These are phyloP conservation scores for Aspidapion aeneum DNA, from an alignment of 2,888 invertebrate genomes.

Conservation along the genomic window DNA sequence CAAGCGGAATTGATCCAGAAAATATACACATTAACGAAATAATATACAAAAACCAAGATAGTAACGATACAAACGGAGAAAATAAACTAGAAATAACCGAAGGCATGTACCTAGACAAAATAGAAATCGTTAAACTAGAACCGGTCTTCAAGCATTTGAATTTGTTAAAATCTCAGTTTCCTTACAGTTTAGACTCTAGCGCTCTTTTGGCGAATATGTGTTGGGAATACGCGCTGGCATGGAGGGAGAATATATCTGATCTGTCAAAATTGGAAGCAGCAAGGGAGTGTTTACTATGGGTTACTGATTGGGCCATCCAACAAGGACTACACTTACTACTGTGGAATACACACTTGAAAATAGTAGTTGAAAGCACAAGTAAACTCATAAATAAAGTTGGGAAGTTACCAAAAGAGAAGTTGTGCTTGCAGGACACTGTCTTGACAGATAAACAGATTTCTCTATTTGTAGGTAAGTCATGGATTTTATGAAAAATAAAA, in stretches of 20 bases:
- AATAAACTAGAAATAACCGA: slow-evolving; percentile 19
- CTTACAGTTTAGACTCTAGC: slow-evolving; percentile 77
- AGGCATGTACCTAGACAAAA: slow-evolving; percentile 22
- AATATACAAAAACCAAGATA: slow-evolving; percentile 22
- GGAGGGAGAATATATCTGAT: slow-evolving; percentile 74
- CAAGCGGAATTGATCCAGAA: slow-evolving; percentile 66
- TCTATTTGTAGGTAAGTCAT: slow-evolving; percentile 45
- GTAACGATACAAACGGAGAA: slow-evolving; percentile 5
- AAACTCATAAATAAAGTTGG: slow-evolving; percentile 78
- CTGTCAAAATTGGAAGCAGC: slow-evolving; percentile 68
- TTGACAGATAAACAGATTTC: slow-evolving; percentile 62
- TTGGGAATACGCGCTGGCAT: slow-evolving; percentile 87
- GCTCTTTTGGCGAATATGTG: slow-evolving; percentile 80
- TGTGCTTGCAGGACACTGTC: slow-evolving; percentile 75
- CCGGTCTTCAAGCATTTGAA: slow-evolving; percentile 60
- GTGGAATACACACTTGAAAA: slow-evolving; percentile 87
- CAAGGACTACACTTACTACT: slow-evolving; percentile 80
- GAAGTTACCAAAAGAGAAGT: slow-evolving; percentile 78
- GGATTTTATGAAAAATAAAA: background rate
- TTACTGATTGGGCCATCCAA: slow-evolving; percentile 65
- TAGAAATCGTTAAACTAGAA: slow-evolving; percentile 31
- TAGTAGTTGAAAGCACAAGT: slow-evolving; percentile 70
- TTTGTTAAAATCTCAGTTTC: slow-evolving; percentile 73
- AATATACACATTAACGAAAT: slow-evolving; percentile 56
- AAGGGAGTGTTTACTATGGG: slow-evolving; percentile 62